These are phyloP conservation scores for Nephrotoma flavescens DNA, from an alignment of 2,888 invertebrate genomes.

Conservation along the genomic window DNA sequence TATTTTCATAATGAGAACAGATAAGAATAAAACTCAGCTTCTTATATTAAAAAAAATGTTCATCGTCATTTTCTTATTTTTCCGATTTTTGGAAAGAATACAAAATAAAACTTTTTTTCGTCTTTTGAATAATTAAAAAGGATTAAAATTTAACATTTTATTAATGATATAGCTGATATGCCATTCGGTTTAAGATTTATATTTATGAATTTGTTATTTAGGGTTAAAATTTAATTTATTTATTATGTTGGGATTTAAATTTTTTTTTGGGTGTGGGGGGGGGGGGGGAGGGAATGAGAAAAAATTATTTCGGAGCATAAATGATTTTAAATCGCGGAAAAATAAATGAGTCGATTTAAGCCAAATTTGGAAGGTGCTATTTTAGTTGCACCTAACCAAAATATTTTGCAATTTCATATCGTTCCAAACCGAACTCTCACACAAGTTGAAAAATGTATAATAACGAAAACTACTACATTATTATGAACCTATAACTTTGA, in stretches of 20 bases:
- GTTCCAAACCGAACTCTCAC: too few relatives aligned
- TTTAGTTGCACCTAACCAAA: too few relatives aligned
- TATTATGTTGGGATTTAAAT: not conserved
- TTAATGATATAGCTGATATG: not conserved
- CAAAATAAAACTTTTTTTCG: not conserved
- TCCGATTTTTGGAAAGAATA: not conserved
- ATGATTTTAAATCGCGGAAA: too few relatives aligned
- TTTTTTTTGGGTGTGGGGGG: not conserved
- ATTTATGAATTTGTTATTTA: not conserved
- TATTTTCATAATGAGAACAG: too few relatives aligned
- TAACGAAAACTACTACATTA: too few relatives aligned
- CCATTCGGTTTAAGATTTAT: not conserved
- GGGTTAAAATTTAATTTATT: not conserved
- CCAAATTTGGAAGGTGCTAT: too few relatives aligned
- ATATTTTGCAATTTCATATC: too few relatives aligned
- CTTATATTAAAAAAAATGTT: not conserved
- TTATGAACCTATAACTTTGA: too few relatives aligned
- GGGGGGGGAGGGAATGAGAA: too few relatives aligned
- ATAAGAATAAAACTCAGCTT: not conserved
- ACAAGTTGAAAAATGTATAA: too few relatives aligned
- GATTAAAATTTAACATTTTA: not conserved
- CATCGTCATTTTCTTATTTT: not conserved
- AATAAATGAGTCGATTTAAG: too few relatives aligned
- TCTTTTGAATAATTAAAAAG: not conserved
- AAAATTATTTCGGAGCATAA: too few relatives aligned